phyloP scores from a whole-genome alignment of 2,888 invertebrate species.

The Zeuzera pyrina region DNA sequence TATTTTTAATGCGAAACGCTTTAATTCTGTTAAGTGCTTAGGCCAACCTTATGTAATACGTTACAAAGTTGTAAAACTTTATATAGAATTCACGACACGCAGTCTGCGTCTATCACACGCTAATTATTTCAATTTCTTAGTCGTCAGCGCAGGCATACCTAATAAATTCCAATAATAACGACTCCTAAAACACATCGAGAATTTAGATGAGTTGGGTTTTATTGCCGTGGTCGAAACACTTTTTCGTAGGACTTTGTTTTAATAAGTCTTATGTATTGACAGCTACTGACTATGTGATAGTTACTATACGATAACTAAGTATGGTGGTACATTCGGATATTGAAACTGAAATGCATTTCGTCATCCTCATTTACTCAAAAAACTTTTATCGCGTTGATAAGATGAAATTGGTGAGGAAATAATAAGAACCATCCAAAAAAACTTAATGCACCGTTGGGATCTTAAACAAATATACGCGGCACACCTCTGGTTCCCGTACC shows the following conservation, averaged over 20 bases:
- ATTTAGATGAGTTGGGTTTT: slow-evolving; percentile 36
- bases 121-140: slow-evolving; percentile 63
- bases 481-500: slow-evolving; percentile 48
- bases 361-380: neutral
- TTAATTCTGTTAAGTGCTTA: neutral
- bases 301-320: too few relatives aligned
- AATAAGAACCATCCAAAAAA: slow-evolving; percentile 58
- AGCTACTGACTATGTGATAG: too few relatives aligned
- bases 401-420: slow-evolving; percentile 56
- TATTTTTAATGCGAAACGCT: neutral
- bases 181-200: slow-evolving; percentile 36
- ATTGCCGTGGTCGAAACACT: neutral
- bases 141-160: slow-evolving; percentile 43
- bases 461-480: slow-evolving; percentile 68
- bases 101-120: slow-evolving; percentile 37
- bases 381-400: slow-evolving; percentile 37
- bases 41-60: slow-evolving; percentile 3
- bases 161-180: slow-evolving; percentile 49
- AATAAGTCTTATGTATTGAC: too few relatives aligned
- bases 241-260: neutral
- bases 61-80: slow-evolving; percentile 1
- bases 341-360: too few relatives aligned
- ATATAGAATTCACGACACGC: slow-evolving; percentile 27
- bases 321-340: too few relatives aligned
- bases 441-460: slow-evolving; percentile 66